Percentiles rank a stretch among this genome's conserved stretches.
Conservation (phyloP, 2,888 invertebrate genomes). For the Lycocerus yunnanus region DNA sequence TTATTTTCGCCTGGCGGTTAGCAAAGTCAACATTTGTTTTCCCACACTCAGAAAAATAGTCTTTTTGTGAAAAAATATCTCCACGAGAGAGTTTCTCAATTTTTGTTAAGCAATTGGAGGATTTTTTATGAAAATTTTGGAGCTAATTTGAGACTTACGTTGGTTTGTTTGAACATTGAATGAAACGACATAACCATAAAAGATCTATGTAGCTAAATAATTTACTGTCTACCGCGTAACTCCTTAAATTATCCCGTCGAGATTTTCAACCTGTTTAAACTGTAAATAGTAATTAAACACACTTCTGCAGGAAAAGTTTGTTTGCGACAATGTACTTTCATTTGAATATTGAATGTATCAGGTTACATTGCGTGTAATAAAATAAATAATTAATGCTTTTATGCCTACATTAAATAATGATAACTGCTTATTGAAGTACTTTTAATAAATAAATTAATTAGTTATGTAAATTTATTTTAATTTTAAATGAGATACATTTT, state of each 20-base stretch:
- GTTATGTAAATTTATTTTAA: neutral
- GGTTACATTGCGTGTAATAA: neutral
- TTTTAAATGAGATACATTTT: neutral
- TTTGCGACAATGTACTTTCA: neutral
- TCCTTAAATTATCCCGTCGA: neutral
- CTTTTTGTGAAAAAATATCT: no score
- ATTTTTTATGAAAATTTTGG: no score
- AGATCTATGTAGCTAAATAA: neutral
- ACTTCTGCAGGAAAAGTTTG: neutral
- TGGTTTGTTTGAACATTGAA: neutral
- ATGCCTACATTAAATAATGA: neutral
- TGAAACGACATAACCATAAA: neutral
- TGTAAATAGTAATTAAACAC: neutral
- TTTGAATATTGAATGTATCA: neutral
- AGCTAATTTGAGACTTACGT: no score
- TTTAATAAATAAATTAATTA: neutral
- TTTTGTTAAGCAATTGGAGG: no score
- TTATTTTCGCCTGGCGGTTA: no score
- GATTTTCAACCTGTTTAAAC: neutral
- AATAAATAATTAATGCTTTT: neutral
- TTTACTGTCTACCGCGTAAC: neutral
- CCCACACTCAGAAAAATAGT: no score
- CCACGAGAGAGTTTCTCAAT: no score
- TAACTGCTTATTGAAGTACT: neutral
- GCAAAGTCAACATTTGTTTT: no score